These are phyloP conservation scores for Shinisaurus crocodilurus DNA, from an alignment of 2,113 vertebrate genomes.

Conservation along the genomic window DNA sequence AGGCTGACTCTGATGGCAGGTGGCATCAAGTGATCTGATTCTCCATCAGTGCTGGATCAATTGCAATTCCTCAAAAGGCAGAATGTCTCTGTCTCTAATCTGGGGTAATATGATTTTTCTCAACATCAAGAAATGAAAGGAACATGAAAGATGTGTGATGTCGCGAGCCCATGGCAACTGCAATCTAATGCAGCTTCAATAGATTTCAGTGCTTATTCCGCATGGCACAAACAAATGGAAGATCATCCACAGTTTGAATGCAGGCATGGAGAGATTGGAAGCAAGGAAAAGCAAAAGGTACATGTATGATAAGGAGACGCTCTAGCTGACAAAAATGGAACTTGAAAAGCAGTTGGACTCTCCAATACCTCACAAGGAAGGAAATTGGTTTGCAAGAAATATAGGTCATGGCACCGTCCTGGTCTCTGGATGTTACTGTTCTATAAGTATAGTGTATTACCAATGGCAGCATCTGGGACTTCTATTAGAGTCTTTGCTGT, in stretches of 20 bases:
- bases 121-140: constrained; percentile 23
- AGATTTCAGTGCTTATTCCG: constrained; percentile 45
- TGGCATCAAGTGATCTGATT: neutral
- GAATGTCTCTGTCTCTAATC: neutral
- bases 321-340: constrained; percentile 54
- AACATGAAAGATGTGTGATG: neutral
- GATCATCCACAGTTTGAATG: constrained; percentile 48
- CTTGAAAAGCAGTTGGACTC: constrained; percentile 68
- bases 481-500: constrained; percentile 76
- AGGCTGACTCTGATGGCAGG: neutral
- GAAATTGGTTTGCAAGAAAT: constrained; percentile 80
- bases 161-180: constrained; percentile 13
- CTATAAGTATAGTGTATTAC: constrained; percentile 72
- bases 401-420: constrained; percentile 73
- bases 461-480: constrained; percentile 72
- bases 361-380: constrained; percentile 73
- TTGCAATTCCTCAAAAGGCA: neutral
- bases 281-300: constrained; percentile 14
- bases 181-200: neutral
- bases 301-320: constrained; percentile 38
- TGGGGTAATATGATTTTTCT: constrained; percentile 24
- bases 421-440: constrained; percentile 68
- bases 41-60: neutral
- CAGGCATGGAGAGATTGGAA: constrained; percentile 34
- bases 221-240: constrained; percentile 35